Percentiles rank a stretch among this genome's conserved stretches.
phyloP scores from a whole-genome alignment of 2,113 vertebrate species.

The Jaculus jaculus region DNA sequence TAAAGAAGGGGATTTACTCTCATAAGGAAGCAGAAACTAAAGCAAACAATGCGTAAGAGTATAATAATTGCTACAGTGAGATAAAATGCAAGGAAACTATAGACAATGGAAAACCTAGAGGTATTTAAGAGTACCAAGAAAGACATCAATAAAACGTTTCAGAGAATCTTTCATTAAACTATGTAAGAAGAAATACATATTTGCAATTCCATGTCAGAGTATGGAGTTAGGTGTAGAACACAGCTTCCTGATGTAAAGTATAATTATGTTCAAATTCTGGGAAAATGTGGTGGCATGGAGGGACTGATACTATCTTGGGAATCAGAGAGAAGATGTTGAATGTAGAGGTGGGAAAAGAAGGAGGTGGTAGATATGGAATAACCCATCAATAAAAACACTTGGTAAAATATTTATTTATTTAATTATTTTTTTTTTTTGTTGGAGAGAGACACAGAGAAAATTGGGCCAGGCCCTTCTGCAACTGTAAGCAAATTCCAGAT shows the following conservation, averaged over 20 bases:
- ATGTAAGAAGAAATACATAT: not conserved
- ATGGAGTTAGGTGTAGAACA: not conserved
- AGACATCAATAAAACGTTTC: not conserved
- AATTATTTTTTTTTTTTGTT: too few relatives aligned
- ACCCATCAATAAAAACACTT: not conserved
- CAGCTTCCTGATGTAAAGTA: not conserved
- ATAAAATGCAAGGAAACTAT: not conserved
- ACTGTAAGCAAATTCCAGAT: too few relatives aligned
- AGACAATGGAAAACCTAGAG: conserved; percentile 14
- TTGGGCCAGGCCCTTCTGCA: too few relatives aligned
- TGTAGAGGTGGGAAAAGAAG: not conserved
- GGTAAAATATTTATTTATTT: too few relatives aligned
- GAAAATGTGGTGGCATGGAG: not conserved
- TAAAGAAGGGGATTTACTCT: not conserved
- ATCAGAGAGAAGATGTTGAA: not conserved
- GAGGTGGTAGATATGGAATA: not conserved
- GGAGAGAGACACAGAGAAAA: too few relatives aligned
- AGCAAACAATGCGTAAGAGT: not conserved
- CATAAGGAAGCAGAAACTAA: not conserved
- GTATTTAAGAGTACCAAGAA: not conserved
- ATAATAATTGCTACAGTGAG: not conserved
- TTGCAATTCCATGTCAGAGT: not conserved
- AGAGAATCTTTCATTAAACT: not conserved
- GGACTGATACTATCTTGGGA: not conserved
- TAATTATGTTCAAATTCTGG: not conserved